Evolutionary conservation across 2,797 vertebrate species (phyloP).

Genomic region (Oophaga sylvatica): DNA sequence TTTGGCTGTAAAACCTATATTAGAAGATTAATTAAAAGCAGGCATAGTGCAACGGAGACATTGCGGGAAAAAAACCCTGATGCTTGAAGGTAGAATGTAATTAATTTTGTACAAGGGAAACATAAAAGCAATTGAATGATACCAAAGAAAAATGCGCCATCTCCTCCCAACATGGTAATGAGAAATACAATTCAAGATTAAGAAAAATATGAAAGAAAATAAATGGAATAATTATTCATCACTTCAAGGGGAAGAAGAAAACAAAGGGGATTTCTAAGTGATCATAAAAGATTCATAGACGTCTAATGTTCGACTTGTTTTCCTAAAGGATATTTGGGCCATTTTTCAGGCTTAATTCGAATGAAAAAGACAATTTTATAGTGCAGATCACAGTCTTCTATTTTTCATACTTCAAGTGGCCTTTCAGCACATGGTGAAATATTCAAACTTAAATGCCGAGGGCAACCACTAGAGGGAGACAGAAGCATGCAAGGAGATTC

Average conservation of each 20-base stretch:
- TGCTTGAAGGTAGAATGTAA: conserved; percentile 79
- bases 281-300: conserved; percentile 58
- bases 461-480: not conserved
- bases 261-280: conserved; percentile 64
- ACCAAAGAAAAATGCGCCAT: conserved; percentile 69
- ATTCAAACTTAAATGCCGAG: not conserved
- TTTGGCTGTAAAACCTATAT: conserved; percentile 78
- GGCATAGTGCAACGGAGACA: conserved; percentile 70
- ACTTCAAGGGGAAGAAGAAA: conserved; percentile 66
- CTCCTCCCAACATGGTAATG: conserved; percentile 70
- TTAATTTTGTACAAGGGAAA: conserved; percentile 79
- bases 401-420: not conserved
- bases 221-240: conserved; percentile 66
- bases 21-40: conserved; percentile 78
- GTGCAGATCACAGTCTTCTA: not conserved
- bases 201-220: conserved; percentile 68
- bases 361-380: conserved; percentile 31
- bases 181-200: conserved; percentile 71
- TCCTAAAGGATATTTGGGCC: conserved; percentile 45
- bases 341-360: conserved; percentile 48
- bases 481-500: not conserved
- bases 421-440: not conserved
- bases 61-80: conserved; percentile 69
- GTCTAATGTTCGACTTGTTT: not conserved
- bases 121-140: conserved; percentile 72